Evolutionary conservation across 2,797 vertebrate genomes (phyloP).

Genomic region (Paratrypauchen microcephalus): DNA sequence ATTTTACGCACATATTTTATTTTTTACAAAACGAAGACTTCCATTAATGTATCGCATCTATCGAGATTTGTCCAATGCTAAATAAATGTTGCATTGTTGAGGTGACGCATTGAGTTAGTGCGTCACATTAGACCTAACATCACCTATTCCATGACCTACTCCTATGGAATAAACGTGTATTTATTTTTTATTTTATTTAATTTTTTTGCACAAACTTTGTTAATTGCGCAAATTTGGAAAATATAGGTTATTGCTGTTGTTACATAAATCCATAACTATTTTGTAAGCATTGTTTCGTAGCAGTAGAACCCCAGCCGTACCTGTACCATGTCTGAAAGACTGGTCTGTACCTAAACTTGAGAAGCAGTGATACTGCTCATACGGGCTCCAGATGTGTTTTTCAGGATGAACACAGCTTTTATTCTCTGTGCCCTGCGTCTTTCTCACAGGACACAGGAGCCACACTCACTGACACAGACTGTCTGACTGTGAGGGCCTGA

Average conservation of each 20-base stretch:
- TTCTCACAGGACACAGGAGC: constrained; percentile 63
- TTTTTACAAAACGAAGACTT: background rate
- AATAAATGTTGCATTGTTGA: background rate
- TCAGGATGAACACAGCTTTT: constrained; percentile 47
- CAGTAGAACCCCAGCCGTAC: background rate
- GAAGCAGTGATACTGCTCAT: constrained; percentile 51
- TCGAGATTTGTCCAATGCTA: background rate
- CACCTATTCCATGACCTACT: too few relatives aligned
- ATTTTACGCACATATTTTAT: background rate
- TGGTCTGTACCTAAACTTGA: constrained; percentile 34
- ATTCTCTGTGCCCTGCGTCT: constrained; percentile 32
- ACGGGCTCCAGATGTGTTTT: constrained; percentile 75
- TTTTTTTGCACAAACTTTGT: background rate
- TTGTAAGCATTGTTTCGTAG: background rate
- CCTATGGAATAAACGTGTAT: too few relatives aligned
- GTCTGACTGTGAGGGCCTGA: constrained; percentile 15
- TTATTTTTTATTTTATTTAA: too few relatives aligned
- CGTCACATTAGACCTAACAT: background rate
- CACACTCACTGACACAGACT: constrained; percentile 8
- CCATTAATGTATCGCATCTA: background rate
- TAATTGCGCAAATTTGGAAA: background rate
- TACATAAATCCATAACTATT: background rate
- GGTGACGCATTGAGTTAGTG: background rate
- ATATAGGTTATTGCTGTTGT: background rate
- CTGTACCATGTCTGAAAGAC: constrained; percentile 21